phyloP scores from a whole-genome alignment of 2,797 vertebrate species.

The Astyanax mexicanus region DNA sequence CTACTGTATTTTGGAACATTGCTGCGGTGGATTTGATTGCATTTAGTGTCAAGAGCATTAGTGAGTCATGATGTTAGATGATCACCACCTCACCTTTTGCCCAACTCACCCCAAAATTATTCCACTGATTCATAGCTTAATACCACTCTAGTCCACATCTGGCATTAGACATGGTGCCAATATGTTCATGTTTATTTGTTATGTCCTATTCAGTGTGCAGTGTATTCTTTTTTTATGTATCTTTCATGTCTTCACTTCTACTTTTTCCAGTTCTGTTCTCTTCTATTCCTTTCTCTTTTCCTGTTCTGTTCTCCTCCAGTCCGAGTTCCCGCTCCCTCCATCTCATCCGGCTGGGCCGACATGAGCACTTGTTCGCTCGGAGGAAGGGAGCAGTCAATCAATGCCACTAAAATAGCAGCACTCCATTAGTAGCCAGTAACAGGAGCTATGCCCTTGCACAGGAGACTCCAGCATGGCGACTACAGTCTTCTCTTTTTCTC shows the following conservation, averaged over 20 bases:
- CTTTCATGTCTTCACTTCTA: conserved; percentile 44
- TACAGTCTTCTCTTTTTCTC: conserved; percentile 63
- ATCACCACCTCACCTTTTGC: too few species aligned
- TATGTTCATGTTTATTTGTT: too few species aligned
- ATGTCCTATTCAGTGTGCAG: too few species aligned
- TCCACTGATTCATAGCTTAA: too few species aligned
- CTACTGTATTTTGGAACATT: too few species aligned
- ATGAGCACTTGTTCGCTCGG: conserved; percentile 83
- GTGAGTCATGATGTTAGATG: too few species aligned
- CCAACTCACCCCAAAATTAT: too few species aligned
- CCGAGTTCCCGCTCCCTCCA: neutral
- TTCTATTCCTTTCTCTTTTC: neutral
- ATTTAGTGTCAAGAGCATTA: too few species aligned
- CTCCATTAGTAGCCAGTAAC: conserved; percentile 86
- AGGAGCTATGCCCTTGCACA: conserved; percentile 84
- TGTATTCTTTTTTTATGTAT: neutral
- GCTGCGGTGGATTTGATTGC: too few species aligned
- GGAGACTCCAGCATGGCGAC: conserved; percentile 70
- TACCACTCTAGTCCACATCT: too few species aligned
- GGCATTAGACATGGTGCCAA: too few species aligned
- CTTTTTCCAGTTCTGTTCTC: conserved; percentile 63
- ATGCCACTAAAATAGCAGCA: conserved; percentile 85
- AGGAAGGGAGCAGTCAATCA: conserved; percentile 86
- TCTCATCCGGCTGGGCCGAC: conserved; percentile 70
- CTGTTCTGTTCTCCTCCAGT: conserved; percentile 33